A percentile compares a stretch with the other conserved stretches of the same genome.
phyloP scores from a whole-genome alignment of 92 coral and sea anemone species.

The Parazoanthus atlanticus region DNA sequence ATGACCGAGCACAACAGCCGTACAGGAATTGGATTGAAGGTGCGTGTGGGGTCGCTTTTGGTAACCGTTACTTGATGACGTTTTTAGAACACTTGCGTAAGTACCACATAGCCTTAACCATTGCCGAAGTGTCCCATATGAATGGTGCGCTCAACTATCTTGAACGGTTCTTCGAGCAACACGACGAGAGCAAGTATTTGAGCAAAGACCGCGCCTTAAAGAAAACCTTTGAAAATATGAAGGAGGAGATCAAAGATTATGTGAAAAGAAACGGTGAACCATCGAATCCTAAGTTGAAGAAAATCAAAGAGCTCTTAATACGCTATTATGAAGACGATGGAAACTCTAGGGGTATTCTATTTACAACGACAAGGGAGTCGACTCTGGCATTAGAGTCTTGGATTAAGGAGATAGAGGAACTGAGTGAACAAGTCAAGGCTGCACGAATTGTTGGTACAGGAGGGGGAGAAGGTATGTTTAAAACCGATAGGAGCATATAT shows the following conservation, averaged over 20 bases:
- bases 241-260: conserved; percentile 34
- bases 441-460: conserved; percentile 79
- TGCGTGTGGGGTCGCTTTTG: conserved; percentile 47
- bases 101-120: conserved; percentile 77
- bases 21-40: conserved; percentile 84
- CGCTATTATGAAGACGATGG: background rate
- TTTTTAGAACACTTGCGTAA: conserved; percentile 77
- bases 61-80: conserved; percentile 72
- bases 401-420: conserved; percentile 68
- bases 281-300: conserved; percentile 65
- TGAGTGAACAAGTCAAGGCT: conserved; percentile 60
- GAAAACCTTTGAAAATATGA: conserved; percentile 38
- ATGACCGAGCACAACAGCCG: conserved; percentile 60
- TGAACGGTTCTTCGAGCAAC: conserved; percentile 55
- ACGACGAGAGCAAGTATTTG: conserved; percentile 50
- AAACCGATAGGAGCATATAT: background rate
- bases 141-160: conserved; percentile 74
- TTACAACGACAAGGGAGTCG: conserved; percentile 81
- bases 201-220: conserved; percentile 49
- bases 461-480: conserved; percentile 66
- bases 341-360: conserved; percentile 81
- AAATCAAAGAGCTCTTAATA: conserved; percentile 57
- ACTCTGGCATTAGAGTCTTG: conserved; percentile 77
- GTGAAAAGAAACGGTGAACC: conserved; percentile 63
- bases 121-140: conserved; percentile 73